These are phyloP conservation scores for Euleptes europaea DNA, from an alignment of 2,113 vertebrate species.

Conservation along the genomic window DNA sequence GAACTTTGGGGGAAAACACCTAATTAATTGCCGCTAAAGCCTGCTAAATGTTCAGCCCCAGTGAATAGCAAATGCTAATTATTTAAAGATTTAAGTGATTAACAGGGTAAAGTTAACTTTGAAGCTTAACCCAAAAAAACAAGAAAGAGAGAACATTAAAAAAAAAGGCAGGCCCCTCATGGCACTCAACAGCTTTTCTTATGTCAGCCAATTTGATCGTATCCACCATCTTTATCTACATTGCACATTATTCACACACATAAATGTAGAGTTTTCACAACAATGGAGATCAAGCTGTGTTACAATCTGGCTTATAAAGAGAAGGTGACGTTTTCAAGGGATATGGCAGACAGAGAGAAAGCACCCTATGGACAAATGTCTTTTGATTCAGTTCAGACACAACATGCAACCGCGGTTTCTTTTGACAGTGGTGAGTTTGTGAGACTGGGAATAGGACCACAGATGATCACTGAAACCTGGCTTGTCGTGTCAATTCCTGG, in stretches of 20 bases:
- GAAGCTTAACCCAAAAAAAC: constrained; percentile 41
- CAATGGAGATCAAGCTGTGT: background rate
- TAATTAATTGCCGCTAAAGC: constrained; percentile 38
- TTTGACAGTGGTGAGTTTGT: too few relatives aligned
- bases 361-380: background rate
- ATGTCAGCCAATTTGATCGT: constrained; percentile 8
- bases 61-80: constrained; percentile 40
- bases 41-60: constrained; percentile 38
- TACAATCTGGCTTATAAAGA: background rate
- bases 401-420: too few relatives aligned
- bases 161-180: constrained; percentile 3
- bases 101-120: constrained; percentile 49
- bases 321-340: background rate
- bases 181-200: constrained; percentile 23
- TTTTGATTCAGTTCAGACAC: too few relatives aligned
- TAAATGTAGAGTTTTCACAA: background rate
- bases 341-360: background rate
- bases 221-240: background rate
- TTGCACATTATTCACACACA: background rate
- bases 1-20: constrained; percentile 35
- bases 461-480: too few relatives aligned
- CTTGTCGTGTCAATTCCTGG: too few relatives aligned
- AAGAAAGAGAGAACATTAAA: background rate
- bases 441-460: too few relatives aligned
- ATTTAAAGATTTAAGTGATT: constrained; percentile 51